These are phyloP conservation scores for Heliconius congener DNA, from an alignment of 1,140 invertebrate genomes.

Conservation along the genomic window DNA sequence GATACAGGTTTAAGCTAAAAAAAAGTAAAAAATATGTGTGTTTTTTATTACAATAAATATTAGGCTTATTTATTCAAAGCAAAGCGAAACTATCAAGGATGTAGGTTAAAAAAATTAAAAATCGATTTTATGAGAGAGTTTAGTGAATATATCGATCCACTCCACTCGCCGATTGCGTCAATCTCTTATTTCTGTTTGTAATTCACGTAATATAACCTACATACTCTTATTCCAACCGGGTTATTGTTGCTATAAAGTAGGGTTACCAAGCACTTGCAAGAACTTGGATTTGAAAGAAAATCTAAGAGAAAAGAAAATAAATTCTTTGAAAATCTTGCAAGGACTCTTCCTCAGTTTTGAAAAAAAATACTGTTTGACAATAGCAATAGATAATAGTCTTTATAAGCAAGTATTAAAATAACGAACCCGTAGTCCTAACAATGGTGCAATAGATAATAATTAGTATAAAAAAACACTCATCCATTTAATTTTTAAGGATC, in stretches of 20 bases:
- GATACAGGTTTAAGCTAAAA: no score
- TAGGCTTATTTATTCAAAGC: neutral
- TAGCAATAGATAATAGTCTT: no score
- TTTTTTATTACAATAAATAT: neutral
- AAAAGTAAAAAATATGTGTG: no score
- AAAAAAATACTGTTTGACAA: no score
- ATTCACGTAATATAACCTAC: constrained; percentile 46
- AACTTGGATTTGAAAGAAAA: neutral
- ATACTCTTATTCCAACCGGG: constrained; percentile 37
- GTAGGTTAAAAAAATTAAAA: neutral
- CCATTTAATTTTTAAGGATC: no score
- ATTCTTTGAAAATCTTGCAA: neutral
- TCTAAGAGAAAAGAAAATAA: neutral
- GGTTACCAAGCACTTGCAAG: neutral
- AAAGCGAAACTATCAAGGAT: neutral
- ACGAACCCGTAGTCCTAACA: no score
- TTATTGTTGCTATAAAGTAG: constrained; percentile 34
- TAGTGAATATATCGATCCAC: constrained; percentile 11
- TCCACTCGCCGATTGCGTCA: constrained; percentile 47
- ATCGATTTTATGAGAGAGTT: neutral
- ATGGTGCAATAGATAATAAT: no score
- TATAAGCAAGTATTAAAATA: no score
- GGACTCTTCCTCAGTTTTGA: neutral
- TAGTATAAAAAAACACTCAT: no score
- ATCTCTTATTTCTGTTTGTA: constrained; percentile 48